Evolutionary conservation across 2,888 invertebrate genomes (phyloP), one percentile per base, ranked within the genome.

Genomic region (Sabatieria punctata): DNA sequence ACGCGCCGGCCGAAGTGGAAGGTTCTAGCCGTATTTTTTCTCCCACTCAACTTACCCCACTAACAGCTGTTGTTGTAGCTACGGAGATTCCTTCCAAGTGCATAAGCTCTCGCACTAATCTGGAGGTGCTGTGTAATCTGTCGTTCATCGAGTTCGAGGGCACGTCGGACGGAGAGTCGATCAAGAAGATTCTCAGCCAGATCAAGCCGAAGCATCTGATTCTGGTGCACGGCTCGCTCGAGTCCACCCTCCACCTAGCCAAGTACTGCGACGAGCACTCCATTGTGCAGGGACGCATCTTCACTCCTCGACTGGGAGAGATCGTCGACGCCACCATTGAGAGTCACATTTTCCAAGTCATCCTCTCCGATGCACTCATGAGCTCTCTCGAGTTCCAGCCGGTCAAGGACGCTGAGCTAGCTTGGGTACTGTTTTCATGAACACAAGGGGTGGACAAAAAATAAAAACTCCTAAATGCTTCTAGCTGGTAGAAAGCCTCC

Each of bases 71-170:
- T n/a, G n/a, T n/a, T n/a, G 13, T 27, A 18, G 42, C 35, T 6
- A 30, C 51, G 33, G 61, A 63, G 23, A 51, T 55, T 51, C 63
- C 63, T 13, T 61, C 61, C n/a, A 64, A 63, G 48, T 63, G 63
- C 47, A 54, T 63, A 22, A 50, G 51, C 30, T 58, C 54, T 43
- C 48, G 50, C 19, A 51, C 57, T 26, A 56, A 57, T 39, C 45
- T 63, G 24, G 61, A 64, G 49, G 61, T 57, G 37, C 15, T 47
- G 2, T 45, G 35, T 21, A 30, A 47, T 26, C 11, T 49, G n/a
- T 59, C 59, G 43, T 93, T 85, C 63, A 93, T 97, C 51, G 97
- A 97, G 70, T 84, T 97, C 65, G 95, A 99, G 65, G 97, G 97
- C 0, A 75, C 74, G 6, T 73, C 74, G 1, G 77, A 78, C 56